Evolutionary conservation across 2,113 vertebrate species (phyloP), one percentile per base, ranked within the genome.

Genomic region (Oncorhynchus masou): DNA sequence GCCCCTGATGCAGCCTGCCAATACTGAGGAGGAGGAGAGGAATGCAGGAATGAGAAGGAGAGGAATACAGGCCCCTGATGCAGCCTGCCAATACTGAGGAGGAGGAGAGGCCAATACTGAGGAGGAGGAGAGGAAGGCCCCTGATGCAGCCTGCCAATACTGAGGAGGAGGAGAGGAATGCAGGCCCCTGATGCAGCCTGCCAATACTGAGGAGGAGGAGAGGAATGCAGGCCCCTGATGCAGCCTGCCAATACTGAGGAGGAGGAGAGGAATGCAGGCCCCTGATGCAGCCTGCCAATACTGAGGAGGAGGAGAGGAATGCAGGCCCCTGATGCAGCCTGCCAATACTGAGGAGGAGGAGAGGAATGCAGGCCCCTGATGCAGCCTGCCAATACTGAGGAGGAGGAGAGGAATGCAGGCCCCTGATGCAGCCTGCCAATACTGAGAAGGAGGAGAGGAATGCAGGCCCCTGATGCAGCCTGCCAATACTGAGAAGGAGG

Each of bases 91-190:
- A 65, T 34, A 19, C 15, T 12, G 67, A 68, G 19, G 75, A 81
- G 66, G 20, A 25, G 29, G 25, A 31, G 68, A 74, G 71, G 66
- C n/a, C n/a, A 79, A 78, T 68, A 78, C 24, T n/a, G n/a, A n/a
- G n/a, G n/a, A n/a, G n/a, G n/a, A n/a, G n/a, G n/a, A n/a, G n/a
- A n/a, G n/a, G n/a, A n/a, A 54, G 51, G 8, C 8, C 31, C 16
- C 20, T 78, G 65, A 73, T 25, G 68, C 8, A 62, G 73, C 20
- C 60, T 22, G 45, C 29, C 66, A 82, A 66, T 39, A 20, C 16
- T 13, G 67, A 69, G 19, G 75, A 81, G 66, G 20, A 25, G 31
- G 25, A 31, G 68, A 74, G 71, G 67, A 79, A 78, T 68, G 80
- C 24, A 54, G 51, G 8, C 9, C 31, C 16, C n/a, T 76, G 65